phyloP scores from a whole-genome alignment of 2,888 invertebrate species.

The Pyrochroa serraticornis region DNA sequence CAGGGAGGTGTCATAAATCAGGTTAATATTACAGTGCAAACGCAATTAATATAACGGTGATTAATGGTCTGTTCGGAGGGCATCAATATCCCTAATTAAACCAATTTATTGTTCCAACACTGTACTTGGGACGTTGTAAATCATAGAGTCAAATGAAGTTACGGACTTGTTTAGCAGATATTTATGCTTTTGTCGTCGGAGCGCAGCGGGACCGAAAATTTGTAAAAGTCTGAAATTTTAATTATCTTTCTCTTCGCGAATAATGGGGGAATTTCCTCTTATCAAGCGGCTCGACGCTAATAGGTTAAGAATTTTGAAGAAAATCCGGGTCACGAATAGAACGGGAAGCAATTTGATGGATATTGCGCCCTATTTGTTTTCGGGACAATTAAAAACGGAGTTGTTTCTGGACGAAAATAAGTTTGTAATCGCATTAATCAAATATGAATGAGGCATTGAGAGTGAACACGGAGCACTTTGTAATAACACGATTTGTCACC shows the following conservation, averaged over 20 bases:
- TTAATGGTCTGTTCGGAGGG: constrained; percentile 16
- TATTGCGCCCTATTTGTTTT: too few species aligned
- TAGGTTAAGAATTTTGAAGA: too few species aligned
- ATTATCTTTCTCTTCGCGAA: too few species aligned
- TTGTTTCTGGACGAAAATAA: too few species aligned
- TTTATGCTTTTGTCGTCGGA: background rate
- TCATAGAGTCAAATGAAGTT: constrained; percentile 3
- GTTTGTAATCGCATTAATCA: background rate
- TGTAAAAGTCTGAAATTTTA: background rate
- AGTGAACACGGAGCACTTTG: background rate
- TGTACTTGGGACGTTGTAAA: constrained; percentile 12
- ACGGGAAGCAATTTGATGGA: too few species aligned
- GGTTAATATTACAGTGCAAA: constrained; percentile 31
- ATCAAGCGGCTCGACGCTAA: too few species aligned
- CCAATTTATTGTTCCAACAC: constrained; percentile 29
- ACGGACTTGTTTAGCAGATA: constrained; percentile 15
- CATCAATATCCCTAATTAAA: constrained; percentile 36
- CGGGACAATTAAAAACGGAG: too few species aligned
- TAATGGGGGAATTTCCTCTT: too few species aligned
- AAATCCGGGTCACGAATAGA: too few species aligned
- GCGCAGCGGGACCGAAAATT: too few species aligned
- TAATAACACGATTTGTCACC: constrained; percentile 3
- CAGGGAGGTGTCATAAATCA: constrained; percentile 31
- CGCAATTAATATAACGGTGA: constrained; percentile 30
- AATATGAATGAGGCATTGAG: background rate